Conservation (phyloP, 2,113 vertebrate genomes). For the Ptilonorhynchus violaceus region DNA sequence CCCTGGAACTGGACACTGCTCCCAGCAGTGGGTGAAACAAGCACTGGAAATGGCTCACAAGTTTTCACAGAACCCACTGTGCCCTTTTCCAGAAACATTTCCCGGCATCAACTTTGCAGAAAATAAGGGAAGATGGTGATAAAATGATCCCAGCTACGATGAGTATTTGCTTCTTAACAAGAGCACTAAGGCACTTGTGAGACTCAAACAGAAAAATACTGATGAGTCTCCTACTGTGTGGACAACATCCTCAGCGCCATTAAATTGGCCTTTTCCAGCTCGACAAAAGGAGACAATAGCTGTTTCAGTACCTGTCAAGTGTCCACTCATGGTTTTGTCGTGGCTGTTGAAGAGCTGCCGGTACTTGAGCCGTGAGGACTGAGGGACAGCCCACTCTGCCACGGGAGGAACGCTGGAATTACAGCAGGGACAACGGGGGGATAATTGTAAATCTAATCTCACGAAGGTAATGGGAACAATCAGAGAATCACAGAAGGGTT, state of each 20-base stretch:
- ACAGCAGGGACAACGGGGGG: neutral
- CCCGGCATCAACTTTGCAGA: neutral
- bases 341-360: slow-evolving; percentile 97
- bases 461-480: neutral
- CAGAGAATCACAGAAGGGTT: neutral
- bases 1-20: neutral
- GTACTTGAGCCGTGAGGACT: slow-evolving; percentile 95
- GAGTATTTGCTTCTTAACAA: neutral
- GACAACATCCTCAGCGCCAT: neutral
- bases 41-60: neutral
- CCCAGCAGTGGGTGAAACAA: neutral
- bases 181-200: neutral
- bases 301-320: slow-evolving; percentile 87
- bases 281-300: neutral
- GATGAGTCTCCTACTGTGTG: neutral
- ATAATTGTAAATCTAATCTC: neutral
- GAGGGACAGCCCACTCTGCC: slow-evolving; percentile 93
- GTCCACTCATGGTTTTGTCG: slow-evolving; percentile 98
- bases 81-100: neutral
- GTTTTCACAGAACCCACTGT: neutral
- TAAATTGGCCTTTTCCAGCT: neutral
- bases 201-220: neutral
- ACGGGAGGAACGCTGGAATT: slow-evolving; percentile 70
- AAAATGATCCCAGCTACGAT: neutral
- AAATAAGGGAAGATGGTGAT: neutral